These are phyloP conservation scores for Melipona bicolor DNA, from an alignment of 2,888 invertebrate species.

Conservation along the genomic window DNA sequence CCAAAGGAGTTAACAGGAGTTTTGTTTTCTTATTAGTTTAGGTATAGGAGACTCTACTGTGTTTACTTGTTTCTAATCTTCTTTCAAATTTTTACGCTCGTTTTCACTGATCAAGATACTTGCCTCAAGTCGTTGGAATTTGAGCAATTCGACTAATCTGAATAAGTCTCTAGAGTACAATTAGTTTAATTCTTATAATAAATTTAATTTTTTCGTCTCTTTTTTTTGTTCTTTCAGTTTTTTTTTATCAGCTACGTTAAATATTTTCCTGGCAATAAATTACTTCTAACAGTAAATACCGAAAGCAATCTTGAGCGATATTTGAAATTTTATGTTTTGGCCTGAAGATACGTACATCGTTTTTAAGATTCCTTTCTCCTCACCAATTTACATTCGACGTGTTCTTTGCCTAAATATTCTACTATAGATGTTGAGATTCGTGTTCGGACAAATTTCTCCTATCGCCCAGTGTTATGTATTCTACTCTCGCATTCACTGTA, in stretches of 20 bases:
- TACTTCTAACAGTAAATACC: background rate
- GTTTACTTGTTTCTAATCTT: background rate
- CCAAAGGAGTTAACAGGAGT: too few relatives aligned
- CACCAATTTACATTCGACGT: background rate
- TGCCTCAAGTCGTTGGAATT: background rate
- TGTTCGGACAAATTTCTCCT: constrained; percentile 26
- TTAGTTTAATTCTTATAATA: background rate
- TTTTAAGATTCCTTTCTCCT: background rate
- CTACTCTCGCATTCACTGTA: constrained; percentile 30
- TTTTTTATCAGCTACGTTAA: too few relatives aligned
- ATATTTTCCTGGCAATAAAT: background rate
- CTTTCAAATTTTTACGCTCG: background rate
- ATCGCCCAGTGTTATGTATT: constrained; percentile 49
- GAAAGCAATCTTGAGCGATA: background rate
- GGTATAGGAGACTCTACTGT: too few relatives aligned
- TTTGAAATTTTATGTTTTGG: background rate
- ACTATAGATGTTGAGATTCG: background rate
- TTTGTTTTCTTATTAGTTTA: too few relatives aligned
- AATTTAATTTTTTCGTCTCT: background rate
- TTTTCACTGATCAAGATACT: background rate
- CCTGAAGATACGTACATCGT: background rate
- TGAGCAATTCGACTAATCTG: background rate
- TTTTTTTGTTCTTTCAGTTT: background rate
- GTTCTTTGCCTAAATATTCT: background rate
- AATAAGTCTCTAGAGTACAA: background rate